These are phyloP conservation scores for Dorcus parallelipipedus DNA, from an alignment of 2,888 invertebrate species.

Conservation along the genomic window DNA sequence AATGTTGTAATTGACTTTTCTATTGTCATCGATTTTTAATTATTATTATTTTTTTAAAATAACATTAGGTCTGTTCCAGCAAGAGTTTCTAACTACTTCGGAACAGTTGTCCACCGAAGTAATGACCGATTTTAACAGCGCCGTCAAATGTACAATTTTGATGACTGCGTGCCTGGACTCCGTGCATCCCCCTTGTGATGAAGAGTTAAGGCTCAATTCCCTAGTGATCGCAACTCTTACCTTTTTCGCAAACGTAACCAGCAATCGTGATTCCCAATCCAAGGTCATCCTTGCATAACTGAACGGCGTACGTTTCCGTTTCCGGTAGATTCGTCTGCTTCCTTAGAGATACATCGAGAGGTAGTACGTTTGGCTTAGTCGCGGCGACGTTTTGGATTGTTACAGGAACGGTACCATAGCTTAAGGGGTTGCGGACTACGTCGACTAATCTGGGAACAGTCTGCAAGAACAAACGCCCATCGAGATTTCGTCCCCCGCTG, in stretches of 20 bases:
- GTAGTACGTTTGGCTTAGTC: constrained; percentile 23
- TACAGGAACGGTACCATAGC: neutral
- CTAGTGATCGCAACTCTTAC: constrained; percentile 40
- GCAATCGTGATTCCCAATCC: constrained; percentile 95
- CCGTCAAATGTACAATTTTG: too few relatives aligned
- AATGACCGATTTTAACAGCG: too few relatives aligned
- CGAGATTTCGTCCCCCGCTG: neutral
- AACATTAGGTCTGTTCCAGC: too few relatives aligned
- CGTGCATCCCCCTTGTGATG: too few relatives aligned
- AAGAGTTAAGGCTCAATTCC: neutral
- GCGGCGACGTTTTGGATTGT: neutral
- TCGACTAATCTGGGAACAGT: constrained; percentile 19
- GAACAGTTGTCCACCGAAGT: too few relatives aligned
- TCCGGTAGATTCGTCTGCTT: constrained; percentile 72
- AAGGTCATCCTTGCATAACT: constrained; percentile 87
- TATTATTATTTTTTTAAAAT: too few relatives aligned
- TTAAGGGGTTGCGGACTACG: neutral
- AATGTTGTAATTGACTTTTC: too few relatives aligned
- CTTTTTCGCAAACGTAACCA: constrained; percentile 94
- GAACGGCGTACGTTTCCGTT: constrained; percentile 86
- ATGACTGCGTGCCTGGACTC: too few relatives aligned
- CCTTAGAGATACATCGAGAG: constrained; percentile 56
- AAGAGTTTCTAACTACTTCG: too few relatives aligned
- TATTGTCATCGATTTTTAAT: too few relatives aligned
- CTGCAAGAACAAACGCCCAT: neutral